These are phyloP conservation scores for Plebejus melissa DNA, from an alignment of 2,888 invertebrate genomes.

Conservation along the genomic window DNA sequence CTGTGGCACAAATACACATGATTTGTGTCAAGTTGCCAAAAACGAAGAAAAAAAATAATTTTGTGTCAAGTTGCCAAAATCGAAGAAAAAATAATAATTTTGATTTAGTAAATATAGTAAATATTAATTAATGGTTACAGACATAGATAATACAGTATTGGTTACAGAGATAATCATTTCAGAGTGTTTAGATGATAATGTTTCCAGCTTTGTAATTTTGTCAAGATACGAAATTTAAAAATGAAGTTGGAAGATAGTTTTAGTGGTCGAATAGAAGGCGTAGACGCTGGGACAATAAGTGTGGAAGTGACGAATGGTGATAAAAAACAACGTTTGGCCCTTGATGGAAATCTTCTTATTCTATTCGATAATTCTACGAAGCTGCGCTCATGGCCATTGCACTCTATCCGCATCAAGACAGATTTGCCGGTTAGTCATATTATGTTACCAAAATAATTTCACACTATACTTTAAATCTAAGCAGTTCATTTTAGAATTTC, in stretches of 20 bases:
- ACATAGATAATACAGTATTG: too few species aligned
- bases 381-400: slow-evolving; percentile 43
- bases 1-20: too few species aligned
- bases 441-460: not conserved
- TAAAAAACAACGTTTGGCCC: slow-evolving; percentile 36
- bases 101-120: too few species aligned
- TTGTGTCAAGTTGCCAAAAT: too few species aligned
- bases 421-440: slow-evolving; percentile 38
- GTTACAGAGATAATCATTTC: not conserved
- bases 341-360: slow-evolving; percentile 38
- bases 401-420: slow-evolving; percentile 38
- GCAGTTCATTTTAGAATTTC: too few species aligned
- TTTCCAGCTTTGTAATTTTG: not conserved
- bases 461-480: not conserved
- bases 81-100: too few species aligned
- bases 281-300: slow-evolving; percentile 27
- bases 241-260: slow-evolving; percentile 54
- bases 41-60: too few species aligned
- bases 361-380: slow-evolving; percentile 39
- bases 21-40: too few species aligned
- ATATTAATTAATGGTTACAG: too few species aligned
- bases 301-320: slow-evolving; percentile 33
- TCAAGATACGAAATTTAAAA: slow-evolving; percentile 22
- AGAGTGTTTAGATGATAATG: not conserved
- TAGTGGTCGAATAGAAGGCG: slow-evolving; percentile 32